Evolutionary conservation across 2,888 invertebrate species (phyloP).

Genomic region (Tricholauxania praeusta): DNA sequence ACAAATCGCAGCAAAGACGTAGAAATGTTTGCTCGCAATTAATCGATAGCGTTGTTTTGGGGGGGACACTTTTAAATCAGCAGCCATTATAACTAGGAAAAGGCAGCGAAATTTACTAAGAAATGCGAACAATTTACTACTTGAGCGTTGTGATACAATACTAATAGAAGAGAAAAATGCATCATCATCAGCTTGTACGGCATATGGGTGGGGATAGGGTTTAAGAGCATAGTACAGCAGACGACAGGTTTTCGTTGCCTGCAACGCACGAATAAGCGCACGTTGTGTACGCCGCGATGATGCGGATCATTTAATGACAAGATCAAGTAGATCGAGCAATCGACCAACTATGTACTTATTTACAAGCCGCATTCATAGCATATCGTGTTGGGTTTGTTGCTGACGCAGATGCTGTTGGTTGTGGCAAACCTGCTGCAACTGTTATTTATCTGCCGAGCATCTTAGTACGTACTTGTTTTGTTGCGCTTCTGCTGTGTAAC

Average conservation of each 20-base stretch:
- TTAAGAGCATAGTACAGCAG: conserved; percentile 5
- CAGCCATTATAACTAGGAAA: background rate
- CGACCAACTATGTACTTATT: conserved; percentile 40
- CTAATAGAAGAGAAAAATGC: background rate
- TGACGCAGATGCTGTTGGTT: too few species aligned
- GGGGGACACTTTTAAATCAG: conserved; percentile 29
- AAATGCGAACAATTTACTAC: conserved; percentile 32
- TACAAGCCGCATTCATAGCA: conserved; percentile 21
- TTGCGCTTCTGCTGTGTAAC: too few species aligned
- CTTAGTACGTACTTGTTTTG: too few species aligned
- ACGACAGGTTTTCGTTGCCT: background rate
- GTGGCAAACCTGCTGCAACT: too few species aligned
- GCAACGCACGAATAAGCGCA: background rate
- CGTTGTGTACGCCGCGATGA: conserved; percentile 9
- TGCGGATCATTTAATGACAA: conserved; percentile 61
- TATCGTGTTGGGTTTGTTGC: background rate
- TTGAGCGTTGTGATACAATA: background rate
- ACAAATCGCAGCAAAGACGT: conserved; percentile 28
- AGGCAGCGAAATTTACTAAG: conserved; percentile 15
- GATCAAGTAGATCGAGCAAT: conserved; percentile 58
- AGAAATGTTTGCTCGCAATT: conserved; percentile 35
- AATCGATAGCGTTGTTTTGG: conserved; percentile 31
- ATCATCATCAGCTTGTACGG: background rate
- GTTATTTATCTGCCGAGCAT: too few species aligned
- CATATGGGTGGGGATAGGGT: background rate